A percentile compares a stretch with the other conserved stretches of the same genome.
Evolutionary conservation across 2,113 vertebrate species (phyloP).

Genomic region (Gymnocephalus cernua): DNA sequence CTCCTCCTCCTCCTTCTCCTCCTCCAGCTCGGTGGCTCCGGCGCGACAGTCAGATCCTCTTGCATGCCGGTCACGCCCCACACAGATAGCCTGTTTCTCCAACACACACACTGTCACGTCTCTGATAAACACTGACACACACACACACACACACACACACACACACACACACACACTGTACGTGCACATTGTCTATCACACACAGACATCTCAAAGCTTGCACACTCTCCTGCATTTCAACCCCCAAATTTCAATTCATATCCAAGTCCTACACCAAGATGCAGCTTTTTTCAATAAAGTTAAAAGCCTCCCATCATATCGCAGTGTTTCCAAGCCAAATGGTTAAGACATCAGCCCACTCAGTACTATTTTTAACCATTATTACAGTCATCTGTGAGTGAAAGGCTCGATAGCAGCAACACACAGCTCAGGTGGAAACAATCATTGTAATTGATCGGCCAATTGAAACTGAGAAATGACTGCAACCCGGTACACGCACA

Average conservation of each 20-base stretch:
- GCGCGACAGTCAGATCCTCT: conserved; percentile 74
- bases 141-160: background rate
- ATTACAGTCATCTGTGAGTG: conserved; percentile 63
- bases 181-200: background rate
- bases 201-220: conserved; percentile 14
- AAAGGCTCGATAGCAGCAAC: conserved; percentile 48
- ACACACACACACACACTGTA: background rate
- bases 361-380: conserved; percentile 66
- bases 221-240: conserved; percentile 6
- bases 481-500: background rate
- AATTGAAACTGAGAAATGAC: conserved; percentile 20
- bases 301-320: conserved; percentile 50
- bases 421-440: conserved; percentile 56
- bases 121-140: conserved; percentile 6
- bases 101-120: conserved; percentile 35
- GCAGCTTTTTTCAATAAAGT: conserved; percentile 41
- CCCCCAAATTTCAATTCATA: background rate
- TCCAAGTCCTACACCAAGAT: background rate
- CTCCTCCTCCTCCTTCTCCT: conserved; percentile 40
- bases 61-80: conserved; percentile 82
- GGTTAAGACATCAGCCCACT: conserved; percentile 50
- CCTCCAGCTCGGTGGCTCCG: conserved; percentile 54
- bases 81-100: conserved; percentile 65
- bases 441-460: conserved; percentile 39
- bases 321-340: conserved; percentile 47